Base-by-base conservation (phyloP, 30 jellyfish, hydroid and myxozoan species). In the Haliclystus octoradiatus region DNA sequence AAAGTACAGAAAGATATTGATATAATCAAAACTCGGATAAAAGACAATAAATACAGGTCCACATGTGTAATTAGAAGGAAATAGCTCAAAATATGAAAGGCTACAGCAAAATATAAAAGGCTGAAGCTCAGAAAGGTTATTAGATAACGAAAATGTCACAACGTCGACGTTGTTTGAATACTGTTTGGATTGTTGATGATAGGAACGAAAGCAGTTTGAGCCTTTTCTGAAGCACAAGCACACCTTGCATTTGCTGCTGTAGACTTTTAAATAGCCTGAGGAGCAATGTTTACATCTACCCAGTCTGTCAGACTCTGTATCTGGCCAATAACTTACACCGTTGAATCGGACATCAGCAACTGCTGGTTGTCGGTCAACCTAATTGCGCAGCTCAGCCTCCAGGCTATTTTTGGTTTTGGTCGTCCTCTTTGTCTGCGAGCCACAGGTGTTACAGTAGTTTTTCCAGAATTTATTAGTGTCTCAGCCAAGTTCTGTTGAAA, bases 281-380 rank as follows among this genome's bases (percentile, higher is more conserved):
- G 57, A 40, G 57, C 57, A 40, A 40, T 40, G 57, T 40, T 40
- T 40, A 40, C 57, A 40, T 40, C 57, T 40, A 5, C 19, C 57
- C 57, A 5, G 57, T 40, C 57, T 40, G 57, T 40, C 57, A 40
- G 57, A 40, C 57, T 40, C 57, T 40, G 57, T 19, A 40, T 40
- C 57, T 40, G 19, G 57, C 57, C 57, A 40, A 40, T 40, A 19
- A 40, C 57, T 19, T 40, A 40, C 57, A 5, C 57, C 57, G 19
- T 40, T 19, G 19, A 40, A 40, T 40, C 57, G 57, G 57, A 40
- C 57, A 40, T 40, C 57, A 40, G 57, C 57, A 40, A 40, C 57
- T 19, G 57, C 57, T 40, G 57, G 57, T 40, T 40, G 57, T 9
- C 57, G 57, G 57, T 19, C 57, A 40, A 19, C 19, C 57, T 40